Conservation (phyloP, 2,888 invertebrate species). For the Rhagonycha lutea region DNA sequence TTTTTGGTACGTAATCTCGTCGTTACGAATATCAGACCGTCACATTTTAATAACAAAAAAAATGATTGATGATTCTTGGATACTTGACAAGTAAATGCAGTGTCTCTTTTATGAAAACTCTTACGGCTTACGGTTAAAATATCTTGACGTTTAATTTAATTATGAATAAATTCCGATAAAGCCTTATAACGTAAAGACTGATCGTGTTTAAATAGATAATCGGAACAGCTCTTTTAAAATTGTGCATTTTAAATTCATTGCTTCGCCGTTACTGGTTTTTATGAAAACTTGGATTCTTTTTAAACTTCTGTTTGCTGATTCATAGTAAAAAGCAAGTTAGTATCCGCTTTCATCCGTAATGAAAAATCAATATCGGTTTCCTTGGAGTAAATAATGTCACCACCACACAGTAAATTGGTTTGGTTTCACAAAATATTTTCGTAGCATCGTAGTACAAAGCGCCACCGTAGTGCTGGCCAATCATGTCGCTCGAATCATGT, state of each 20-base stretch:
- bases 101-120: neutral
- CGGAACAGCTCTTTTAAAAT: neutral
- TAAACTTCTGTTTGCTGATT: neutral
- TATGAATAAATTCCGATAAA: neutral
- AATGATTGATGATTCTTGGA: neutral
- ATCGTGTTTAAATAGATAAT: neutral
- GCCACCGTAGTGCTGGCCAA: neutral
- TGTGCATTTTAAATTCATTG: neutral
- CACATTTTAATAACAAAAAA: neutral
- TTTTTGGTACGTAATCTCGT: neutral
- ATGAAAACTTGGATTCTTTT: neutral
- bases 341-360: neutral
- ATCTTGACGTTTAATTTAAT: neutral
- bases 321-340: neutral
- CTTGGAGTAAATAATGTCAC: neutral
- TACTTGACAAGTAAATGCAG: neutral
- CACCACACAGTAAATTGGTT: neutral
- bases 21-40: neutral
- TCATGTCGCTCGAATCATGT: neutral
- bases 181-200: neutral
- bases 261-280: neutral
- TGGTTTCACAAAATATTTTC: neutral
- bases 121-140: neutral
- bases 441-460: neutral
- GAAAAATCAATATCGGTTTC: neutral